Conservation (phyloP, 2,797 vertebrate genomes). For the Semaprochilodus insignis region DNA sequence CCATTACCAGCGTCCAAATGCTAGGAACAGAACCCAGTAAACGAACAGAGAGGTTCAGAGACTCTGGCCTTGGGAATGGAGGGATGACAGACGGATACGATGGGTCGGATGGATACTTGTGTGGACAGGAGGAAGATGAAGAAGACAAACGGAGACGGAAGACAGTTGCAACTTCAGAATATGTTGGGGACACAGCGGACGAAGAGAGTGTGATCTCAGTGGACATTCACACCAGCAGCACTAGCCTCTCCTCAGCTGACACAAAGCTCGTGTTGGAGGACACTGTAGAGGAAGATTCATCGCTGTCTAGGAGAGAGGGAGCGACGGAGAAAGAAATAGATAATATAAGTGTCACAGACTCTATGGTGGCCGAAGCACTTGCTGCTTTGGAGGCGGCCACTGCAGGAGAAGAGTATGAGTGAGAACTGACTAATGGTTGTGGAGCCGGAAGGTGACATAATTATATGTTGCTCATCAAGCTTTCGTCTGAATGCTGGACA, state of each 20-base stretch:
- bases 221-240: conserved; percentile 81
- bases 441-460: not conserved
- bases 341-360: conserved; percentile 78
- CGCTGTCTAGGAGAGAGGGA: conserved; percentile 59
- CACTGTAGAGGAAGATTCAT: conserved; percentile 53
- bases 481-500: conserved; percentile 16
- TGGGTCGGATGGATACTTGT: conserved; percentile 57
- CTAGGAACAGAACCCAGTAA: conserved; percentile 38
- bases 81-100: not conserved
- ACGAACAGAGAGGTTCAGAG: conserved; percentile 48
- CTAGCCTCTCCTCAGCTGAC: conserved; percentile 79
- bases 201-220: conserved; percentile 76
- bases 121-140: conserved; percentile 36
- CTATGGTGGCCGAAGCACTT: conserved; percentile 91
- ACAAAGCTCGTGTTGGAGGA: conserved; percentile 70
- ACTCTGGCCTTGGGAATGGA: conserved; percentile 43
- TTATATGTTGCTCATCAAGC: conserved; percentile 25
- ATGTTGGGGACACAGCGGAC: conserved; percentile 76
- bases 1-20: not conserved
- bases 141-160: conserved; percentile 62
- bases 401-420: conserved; percentile 88
- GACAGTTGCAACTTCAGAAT: conserved; percentile 70
- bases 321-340: conserved; percentile 49
- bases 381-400: conserved; percentile 93
- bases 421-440: conserved; percentile 42